A percentile compares a stretch with the other conserved stretches of the same genome.
Evolutionary conservation across 2,888 invertebrate species (phyloP).

Genomic region (Eutolmus rufibarbis): DNA sequence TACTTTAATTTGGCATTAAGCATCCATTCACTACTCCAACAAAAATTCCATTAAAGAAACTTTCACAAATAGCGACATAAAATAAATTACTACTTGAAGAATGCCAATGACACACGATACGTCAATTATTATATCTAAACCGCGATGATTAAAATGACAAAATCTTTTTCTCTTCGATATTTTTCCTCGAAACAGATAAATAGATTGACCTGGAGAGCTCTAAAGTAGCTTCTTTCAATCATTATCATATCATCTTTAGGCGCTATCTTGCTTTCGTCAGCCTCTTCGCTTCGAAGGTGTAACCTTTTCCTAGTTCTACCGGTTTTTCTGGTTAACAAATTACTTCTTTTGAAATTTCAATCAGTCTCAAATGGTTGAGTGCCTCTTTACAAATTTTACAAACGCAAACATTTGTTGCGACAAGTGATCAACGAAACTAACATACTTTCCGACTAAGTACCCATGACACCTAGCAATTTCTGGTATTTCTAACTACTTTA

Average conservation of each 20-base stretch:
- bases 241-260: not conserved
- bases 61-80: not conserved
- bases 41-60: not conserved
- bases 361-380: not conserved
- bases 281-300: not conserved
- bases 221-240: not conserved
- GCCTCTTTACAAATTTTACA: not conserved
- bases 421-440: not conserved
- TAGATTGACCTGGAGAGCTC: not conserved
- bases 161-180: not conserved
- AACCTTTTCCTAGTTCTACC: constrained; percentile 4
- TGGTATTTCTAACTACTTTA: not conserved
- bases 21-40: not conserved
- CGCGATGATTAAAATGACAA: not conserved
- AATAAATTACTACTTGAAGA: not conserved
- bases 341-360: not conserved
- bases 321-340: constrained; percentile 14
- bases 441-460: not conserved
- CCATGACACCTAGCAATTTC: not conserved
- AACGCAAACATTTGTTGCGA: not conserved
- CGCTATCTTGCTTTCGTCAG: not conserved
- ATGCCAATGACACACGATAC: not conserved
- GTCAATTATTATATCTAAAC: not conserved
- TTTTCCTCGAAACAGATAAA: not conserved
- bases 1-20: not conserved